These are phyloP conservation scores for Alosa sapidissima DNA, from an alignment of 2,797 vertebrate species.

Conservation along the genomic window DNA sequence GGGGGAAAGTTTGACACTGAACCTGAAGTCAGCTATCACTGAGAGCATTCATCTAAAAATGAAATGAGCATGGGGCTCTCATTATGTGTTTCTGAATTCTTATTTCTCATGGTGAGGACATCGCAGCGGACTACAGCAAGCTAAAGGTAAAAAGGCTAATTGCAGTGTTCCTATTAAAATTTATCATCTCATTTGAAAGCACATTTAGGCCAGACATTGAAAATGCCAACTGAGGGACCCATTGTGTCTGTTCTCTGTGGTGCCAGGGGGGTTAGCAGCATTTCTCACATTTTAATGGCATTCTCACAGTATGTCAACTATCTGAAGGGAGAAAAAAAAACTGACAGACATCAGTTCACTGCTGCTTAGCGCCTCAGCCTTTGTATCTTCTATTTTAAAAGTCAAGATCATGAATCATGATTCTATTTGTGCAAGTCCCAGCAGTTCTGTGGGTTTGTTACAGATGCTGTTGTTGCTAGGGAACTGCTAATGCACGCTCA, in stretches of 20 bases:
- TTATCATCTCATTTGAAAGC: not conserved
- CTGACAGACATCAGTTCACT: not conserved
- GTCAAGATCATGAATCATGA: constrained; percentile 16
- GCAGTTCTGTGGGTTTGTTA: not conserved
- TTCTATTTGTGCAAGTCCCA: constrained; percentile 14
- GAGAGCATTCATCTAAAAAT: not conserved
- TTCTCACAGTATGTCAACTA: not conserved
- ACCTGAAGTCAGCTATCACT: not conserved
- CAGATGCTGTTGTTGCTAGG: constrained; percentile 23
- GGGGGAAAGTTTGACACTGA: not conserved
- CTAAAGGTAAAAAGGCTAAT: constrained; percentile 6
- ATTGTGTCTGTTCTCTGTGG: not conserved
- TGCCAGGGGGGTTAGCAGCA: not conserved
- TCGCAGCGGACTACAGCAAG: not conserved
- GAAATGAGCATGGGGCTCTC: not conserved
- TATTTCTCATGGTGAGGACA: not conserved
- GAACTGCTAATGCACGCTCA: not conserved
- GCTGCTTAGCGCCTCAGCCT: not conserved
- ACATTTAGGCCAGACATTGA: not conserved
- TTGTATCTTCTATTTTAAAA: constrained; percentile 9
- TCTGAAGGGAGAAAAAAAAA: not conserved
- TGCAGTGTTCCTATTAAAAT: not conserved
- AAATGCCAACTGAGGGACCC: not conserved
- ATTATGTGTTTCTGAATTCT: not conserved
- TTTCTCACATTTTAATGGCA: not conserved